Base-by-base conservation (phyloP, 2,113 vertebrate genomes). In the Myxocyprinus asiaticus region DNA sequence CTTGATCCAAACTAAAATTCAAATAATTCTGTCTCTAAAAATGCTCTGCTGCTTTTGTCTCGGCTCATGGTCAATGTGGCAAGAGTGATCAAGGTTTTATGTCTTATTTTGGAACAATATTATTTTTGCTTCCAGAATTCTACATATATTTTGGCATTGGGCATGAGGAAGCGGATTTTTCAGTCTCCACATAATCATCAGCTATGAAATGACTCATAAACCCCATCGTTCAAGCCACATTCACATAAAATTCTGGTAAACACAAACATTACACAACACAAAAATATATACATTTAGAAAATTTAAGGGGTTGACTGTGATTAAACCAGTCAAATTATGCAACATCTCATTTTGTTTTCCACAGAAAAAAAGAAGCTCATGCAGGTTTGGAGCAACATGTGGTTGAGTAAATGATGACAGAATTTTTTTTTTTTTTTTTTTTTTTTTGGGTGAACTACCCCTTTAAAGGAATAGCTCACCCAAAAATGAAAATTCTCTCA, bases 181-280 rank as follows among this genome's bases (percentile, higher is more conserved):
- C 11, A 9, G 72, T 75, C 6, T 63, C 83, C 77, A 77, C 73
- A 85, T 85, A 82, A 85, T 85, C 44, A 82, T 42, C 53, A 48
- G 9, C 62, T 58, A 5, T 65, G 47, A 67, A 47, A n/a, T 74
- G 44, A 62, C 58, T 63, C 45, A 22, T n/a, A n/a, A 74, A 12
- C 71, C 44, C 9, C 44, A 50, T 74, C 58, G 45, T 45, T 51
- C 44, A 51, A 6, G 47, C 67, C 75, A 48, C 55, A 68, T 53
- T 58, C 69, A 47, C 53, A 9, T 53, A 11, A 63, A 75, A 76
- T 55, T 72, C 71, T 55, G 2, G 63, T 68, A 48, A 67, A 67
- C 50, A 51, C 48, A 51, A 48, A 55, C 58, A 76, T 59, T 50
- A 48, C 65, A 62, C 58, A 73, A 81, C 17, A 72, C 45, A 17